Evolutionary conservation across 1,140 invertebrate species (phyloP), one percentile per base, ranked within the genome.

Genomic region (Drosophila setifemur): DNA sequence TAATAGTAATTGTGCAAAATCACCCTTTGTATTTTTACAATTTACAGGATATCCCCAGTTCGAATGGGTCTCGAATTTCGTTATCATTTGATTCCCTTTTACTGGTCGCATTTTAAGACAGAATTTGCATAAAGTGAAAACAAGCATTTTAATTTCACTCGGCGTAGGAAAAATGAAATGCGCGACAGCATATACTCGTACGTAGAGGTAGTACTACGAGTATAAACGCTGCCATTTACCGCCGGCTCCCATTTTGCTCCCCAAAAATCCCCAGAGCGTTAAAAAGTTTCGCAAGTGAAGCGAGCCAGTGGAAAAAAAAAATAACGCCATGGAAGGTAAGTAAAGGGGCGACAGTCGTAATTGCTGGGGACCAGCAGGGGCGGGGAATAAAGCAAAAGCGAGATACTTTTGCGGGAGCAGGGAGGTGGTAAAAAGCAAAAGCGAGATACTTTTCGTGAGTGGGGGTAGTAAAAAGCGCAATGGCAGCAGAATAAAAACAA

Each of bases 51-150:
- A 60, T 21, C 25, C 12, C 1, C 3, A 6, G 1, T 23, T 58
- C 53, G 35, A 60, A 3, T n/a, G n/a, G n/a, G n/a, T n/a, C 8
- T 19, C 8, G 29, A 48, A 7, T 44, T 25, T 45, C 37, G 37
- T 33, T 68, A 37, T 47, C 29, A 23, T 57, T 49, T 39, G 23
- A 21, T 58, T 43, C 25, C n/a, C 37, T 18, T 54, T 71, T 71
- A 35, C 68, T 71, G 55, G 57, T 61, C 66, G 70, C 73, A n/a
- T 72, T 79, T 77, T 76, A 68, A 58, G 74, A 31, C 58, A 43
- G 77, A 86, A 86, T 86, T 86, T 86, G 76, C 81, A 86, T 86
- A 86, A 86, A 86, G 81, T 86, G 81, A 86, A 86, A 86, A 86
- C 81, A 86, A 86, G 81, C 81, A 86, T 86, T 86, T 86, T 86